Evolutionary conservation across 2,113 vertebrate species (phyloP).

Genomic region (Okapia johnstoni): DNA sequence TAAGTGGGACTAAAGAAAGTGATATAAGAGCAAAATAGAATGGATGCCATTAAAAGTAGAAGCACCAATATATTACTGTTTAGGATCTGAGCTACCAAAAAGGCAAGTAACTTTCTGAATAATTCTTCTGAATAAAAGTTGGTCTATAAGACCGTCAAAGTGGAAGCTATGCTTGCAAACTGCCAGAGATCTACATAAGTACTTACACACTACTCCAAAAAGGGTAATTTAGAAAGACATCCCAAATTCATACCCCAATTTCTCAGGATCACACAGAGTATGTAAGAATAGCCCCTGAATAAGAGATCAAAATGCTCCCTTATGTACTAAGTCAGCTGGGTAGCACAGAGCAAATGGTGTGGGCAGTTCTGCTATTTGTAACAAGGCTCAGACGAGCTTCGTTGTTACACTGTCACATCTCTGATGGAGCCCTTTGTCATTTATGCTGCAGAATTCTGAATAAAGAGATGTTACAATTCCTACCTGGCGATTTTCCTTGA

Average conservation of each 20-base stretch:
- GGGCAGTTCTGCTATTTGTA: neutral
- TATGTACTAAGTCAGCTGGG: neutral
- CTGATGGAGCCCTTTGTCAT: neutral
- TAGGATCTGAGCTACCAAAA: neutral
- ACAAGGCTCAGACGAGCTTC: neutral
- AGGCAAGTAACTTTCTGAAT: neutral
- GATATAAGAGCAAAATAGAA: conserved; percentile 15
- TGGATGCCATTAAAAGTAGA: neutral
- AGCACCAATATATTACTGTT: neutral
- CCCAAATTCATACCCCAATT: neutral
- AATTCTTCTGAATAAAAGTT: neutral
- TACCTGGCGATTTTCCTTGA: conserved; percentile 78
- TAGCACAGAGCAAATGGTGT: neutral
- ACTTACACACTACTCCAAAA: neutral
- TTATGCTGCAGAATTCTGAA: neutral
- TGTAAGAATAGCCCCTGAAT: neutral
- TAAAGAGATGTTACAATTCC: conserved; percentile 18
- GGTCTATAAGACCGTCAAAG: neutral
- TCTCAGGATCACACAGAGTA: neutral
- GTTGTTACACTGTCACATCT: neutral
- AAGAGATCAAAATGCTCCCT: neutral
- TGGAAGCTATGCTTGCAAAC: neutral
- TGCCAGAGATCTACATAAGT: neutral
- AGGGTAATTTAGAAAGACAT: neutral
- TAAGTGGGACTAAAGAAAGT: neutral